Conservation (phyloP, 2,888 invertebrate species). For the Eupithecia subumbrata region DNA sequence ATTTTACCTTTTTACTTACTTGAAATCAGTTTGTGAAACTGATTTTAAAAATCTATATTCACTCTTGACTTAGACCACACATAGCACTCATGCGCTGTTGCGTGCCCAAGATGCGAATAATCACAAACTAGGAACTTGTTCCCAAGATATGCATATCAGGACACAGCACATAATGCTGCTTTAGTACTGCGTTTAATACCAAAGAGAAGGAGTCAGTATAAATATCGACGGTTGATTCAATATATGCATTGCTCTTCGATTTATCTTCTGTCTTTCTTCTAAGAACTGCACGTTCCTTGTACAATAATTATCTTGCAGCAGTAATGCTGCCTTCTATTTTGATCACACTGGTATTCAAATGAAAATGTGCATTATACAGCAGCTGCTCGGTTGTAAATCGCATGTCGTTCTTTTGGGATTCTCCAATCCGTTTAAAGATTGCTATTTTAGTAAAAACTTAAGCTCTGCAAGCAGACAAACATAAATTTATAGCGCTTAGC, state of each 20-base stretch:
- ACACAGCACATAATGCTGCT: neutral
- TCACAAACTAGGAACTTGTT: conserved; percentile 30
- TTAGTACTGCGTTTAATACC: neutral
- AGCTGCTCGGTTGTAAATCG: conserved; percentile 28
- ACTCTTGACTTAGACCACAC: conserved; percentile 17
- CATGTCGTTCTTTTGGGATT: conserved; percentile 23
- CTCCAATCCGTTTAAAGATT: conserved; percentile 15
- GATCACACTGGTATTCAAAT: conserved; percentile 9
- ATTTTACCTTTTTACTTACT: too few relatives aligned
- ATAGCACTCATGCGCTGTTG: conserved; percentile 13
- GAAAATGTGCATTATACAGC: conserved; percentile 19
- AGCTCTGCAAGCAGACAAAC: conserved; percentile 4
- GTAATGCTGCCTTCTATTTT: conserved; percentile 13
- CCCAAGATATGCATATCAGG: conserved; percentile 17
- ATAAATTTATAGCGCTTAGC: conserved; percentile 10
- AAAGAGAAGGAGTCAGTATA: neutral
- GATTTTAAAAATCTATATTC: neutral
- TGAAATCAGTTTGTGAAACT: too few relatives aligned
- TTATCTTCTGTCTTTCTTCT: neutral
- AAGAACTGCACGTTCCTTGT: neutral
- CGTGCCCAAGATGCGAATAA: conserved; percentile 25
- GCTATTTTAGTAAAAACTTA: conserved; percentile 23
- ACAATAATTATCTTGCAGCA: conserved; percentile 1
- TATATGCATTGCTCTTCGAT: neutral
- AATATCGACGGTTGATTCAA: neutral